Conservation (phyloP, 2,888 invertebrate genomes). For the Lochmaea capreae region DNA sequence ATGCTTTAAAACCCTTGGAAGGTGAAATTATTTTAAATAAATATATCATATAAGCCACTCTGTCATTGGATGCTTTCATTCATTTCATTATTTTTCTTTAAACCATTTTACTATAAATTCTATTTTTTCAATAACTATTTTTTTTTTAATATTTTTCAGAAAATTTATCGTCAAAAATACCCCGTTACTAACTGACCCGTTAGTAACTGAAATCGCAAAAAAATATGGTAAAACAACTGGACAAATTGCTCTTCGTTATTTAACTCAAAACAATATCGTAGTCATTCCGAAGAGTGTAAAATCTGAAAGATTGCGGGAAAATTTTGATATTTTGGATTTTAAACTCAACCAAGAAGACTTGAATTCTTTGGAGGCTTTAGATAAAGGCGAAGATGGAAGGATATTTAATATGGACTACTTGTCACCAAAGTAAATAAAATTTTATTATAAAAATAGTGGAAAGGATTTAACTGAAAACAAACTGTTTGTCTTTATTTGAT, state of each 20-base stretch:
- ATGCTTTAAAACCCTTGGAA: slow-evolving; percentile 30
- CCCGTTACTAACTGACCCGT: no score
- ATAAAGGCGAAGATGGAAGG: slow-evolving; percentile 68
- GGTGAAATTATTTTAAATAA: neutral
- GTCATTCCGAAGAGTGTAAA: slow-evolving; percentile 88
- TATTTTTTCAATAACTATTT: no score
- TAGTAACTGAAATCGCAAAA: slow-evolving; percentile 65
- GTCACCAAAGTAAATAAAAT: slow-evolving; percentile 10
- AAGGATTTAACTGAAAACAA: no score
- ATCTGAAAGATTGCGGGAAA: slow-evolving; percentile 76
- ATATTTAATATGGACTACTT: neutral
- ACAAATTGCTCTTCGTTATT: slow-evolving; percentile 77
- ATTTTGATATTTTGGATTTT: slow-evolving; percentile 81
- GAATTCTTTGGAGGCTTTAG: slow-evolving; percentile 70
- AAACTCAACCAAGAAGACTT: slow-evolving; percentile 73
- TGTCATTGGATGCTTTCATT: no score
- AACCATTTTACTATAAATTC: no score
- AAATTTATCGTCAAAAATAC: slow-evolving; percentile 6
- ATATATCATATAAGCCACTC: no score
- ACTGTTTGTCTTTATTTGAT: no score
- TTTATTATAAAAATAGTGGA: no score
- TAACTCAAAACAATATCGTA: slow-evolving; percentile 76
- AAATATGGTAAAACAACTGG: slow-evolving; percentile 76
- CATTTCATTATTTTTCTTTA: no score
- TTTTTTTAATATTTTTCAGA: slow-evolving; percentile 20